Evolutionary conservation across 2,113 vertebrate species (phyloP), one percentile per base, ranked within the genome.

Genomic region (Clupea harengus): DNA sequence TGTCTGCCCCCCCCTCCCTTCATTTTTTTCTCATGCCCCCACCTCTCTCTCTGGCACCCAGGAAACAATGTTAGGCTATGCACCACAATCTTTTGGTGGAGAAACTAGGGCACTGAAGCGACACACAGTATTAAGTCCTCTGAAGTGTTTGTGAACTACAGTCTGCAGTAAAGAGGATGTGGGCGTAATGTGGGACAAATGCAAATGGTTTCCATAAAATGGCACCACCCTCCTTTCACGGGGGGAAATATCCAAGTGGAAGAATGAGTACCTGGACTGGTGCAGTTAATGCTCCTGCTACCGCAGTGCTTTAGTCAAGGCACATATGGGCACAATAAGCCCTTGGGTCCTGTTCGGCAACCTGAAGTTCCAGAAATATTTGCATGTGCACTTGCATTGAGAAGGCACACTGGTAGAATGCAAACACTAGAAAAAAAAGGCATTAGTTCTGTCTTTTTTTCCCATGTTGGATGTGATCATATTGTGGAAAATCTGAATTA

Each of bases 311-410:
- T 72, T 28, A 72, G 64, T 25, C 64, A 13, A 13, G n/a, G n/a
- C 25, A 72, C 25, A 28, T 72, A 13, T 72, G 64, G 64, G 64
- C 32, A 15, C 64, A 32, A 72, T 72, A 72, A 28, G 25, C n/a
- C 64, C 25, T 32, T 32, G 28, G 64, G 64, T 72, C 8, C 25
- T 72, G 64, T 32, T 28, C 25, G 25, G 64, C 64, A 32, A 72
- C 64, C 64, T 72, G 64, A 72, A 28, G 64, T 72, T 72, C 64
- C 64, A 72, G 64, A 72, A 32, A 32, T 72, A 32, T 32, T 72
- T 72, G 64, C 64, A 72, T 32, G 28, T 25, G 8, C 64, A 32
- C 64, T 72, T 72, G 8, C 64, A 15, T 72, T 32, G 25, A 32
- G 64, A 4, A 20, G 4, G 18, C 54, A 57, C 54, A 60, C 54